Percentiles rank a stretch among this genome's conserved stretches.
Evolutionary conservation across 1,140 invertebrate genomes (phyloP).

Genomic region (Rhopalosiphum padi): DNA sequence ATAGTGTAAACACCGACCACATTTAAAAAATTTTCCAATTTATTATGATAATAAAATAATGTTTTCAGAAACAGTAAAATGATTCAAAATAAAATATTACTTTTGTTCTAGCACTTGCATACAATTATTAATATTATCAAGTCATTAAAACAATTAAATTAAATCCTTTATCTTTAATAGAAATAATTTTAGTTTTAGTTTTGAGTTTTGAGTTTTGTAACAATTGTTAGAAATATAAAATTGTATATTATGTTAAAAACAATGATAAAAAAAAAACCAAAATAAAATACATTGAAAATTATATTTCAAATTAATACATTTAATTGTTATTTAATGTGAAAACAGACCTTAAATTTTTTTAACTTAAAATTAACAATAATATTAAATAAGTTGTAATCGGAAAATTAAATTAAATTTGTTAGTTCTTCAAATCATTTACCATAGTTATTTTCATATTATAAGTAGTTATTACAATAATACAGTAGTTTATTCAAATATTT

Average conservation of each 20-base stretch:
- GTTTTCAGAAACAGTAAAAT: background rate
- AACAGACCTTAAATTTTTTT: background rate
- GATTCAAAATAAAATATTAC: background rate
- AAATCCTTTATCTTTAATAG: background rate
- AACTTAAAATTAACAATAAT: constrained; percentile 11
- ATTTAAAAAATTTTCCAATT: too few relatives aligned
- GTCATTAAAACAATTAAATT: background rate
- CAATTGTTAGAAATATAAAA: background rate
- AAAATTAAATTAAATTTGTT: background rate
- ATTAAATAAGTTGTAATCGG: background rate
- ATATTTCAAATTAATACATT: background rate
- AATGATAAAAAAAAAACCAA: background rate
- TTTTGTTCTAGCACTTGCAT: too few relatives aligned
- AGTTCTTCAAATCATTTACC: background rate
- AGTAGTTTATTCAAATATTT: background rate
- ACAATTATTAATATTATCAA: background rate
- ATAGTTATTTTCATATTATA: background rate
- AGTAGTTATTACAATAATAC: background rate
- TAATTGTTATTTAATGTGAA: background rate
- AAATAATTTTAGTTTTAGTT: background rate
- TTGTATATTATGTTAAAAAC: background rate
- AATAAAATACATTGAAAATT: background rate
- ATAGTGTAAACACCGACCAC: too few relatives aligned
- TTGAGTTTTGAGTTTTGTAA: background rate
- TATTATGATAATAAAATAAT: background rate